Conservation (phyloP, 2,888 invertebrate species). For the Hesperia comma region DNA sequence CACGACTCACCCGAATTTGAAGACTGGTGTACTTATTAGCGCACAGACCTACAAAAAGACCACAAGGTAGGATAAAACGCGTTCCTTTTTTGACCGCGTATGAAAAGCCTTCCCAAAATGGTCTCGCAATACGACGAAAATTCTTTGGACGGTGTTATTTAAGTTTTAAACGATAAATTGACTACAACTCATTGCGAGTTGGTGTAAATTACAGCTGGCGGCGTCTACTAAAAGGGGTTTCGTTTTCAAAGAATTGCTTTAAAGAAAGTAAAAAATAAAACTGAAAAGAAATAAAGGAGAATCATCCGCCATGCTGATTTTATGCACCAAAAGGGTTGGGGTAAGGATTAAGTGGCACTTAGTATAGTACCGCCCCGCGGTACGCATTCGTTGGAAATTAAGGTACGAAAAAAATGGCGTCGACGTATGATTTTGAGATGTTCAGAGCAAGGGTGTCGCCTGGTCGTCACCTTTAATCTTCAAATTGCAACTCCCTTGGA, state of each 20-base stretch:
- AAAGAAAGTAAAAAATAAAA: slow-evolving; percentile 64
- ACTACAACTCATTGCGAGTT: slow-evolving; percentile 57
- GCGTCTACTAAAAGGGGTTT: slow-evolving; percentile 67
- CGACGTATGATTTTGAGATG: slow-evolving; percentile 52
- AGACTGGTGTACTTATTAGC: slow-evolving; percentile 10
- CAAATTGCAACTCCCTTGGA: slow-evolving; percentile 59
- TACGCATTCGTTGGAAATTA: slow-evolving; percentile 61
- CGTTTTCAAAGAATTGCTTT: slow-evolving; percentile 70
- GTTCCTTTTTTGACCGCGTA: slow-evolving; percentile 20
- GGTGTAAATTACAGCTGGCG: slow-evolving; percentile 77
- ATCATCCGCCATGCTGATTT: slow-evolving; percentile 78
- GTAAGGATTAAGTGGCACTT: slow-evolving; percentile 76
- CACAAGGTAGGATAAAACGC: slow-evolving; percentile 39
- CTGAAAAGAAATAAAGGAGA: slow-evolving; percentile 66
- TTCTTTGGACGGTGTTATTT: slow-evolving; percentile 48
- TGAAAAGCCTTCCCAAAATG: slow-evolving; percentile 43
- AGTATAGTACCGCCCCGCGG: slow-evolving; percentile 70
- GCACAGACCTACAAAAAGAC: slow-evolving; percentile 37
- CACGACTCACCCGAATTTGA: slow-evolving; percentile 1
- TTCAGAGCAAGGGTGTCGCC: slow-evolving; percentile 43
- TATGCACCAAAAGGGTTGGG: slow-evolving; percentile 73
- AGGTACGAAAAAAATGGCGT: slow-evolving; percentile 67
- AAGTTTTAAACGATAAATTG: slow-evolving; percentile 54
- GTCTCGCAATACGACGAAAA: slow-evolving; percentile 45
- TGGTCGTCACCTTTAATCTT: slow-evolving; percentile 64